These are phyloP conservation scores for Mythimna pallens DNA, from an alignment of 2,888 invertebrate species.

Conservation along the genomic window DNA sequence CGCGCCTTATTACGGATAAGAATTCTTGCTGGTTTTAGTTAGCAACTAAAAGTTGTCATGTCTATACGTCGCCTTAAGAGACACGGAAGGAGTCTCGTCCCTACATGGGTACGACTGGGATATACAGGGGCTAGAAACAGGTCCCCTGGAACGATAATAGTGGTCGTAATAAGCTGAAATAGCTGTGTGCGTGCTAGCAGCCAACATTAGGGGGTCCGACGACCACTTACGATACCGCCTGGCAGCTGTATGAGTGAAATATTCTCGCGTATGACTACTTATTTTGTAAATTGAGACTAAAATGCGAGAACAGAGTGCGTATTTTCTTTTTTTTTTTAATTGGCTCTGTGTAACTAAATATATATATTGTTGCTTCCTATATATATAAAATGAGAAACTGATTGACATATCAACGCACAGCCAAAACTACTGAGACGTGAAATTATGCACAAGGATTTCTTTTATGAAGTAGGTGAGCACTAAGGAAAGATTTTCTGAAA, in stretches of 20 bases:
- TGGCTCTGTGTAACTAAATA: too few relatives aligned
- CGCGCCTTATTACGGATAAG: slow-evolving; percentile 23
- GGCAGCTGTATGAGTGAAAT: slow-evolving; percentile 20
- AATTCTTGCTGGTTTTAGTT: slow-evolving; percentile 33
- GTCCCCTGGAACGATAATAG: slow-evolving; percentile 66
- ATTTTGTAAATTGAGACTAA: slow-evolving; percentile 7
- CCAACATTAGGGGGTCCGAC: slow-evolving; percentile 58
- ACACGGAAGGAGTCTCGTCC: slow-evolving; percentile 67
- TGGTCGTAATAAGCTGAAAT: slow-evolving; percentile 66
- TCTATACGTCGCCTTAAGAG: slow-evolving; percentile 58
- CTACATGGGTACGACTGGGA: slow-evolving; percentile 61
- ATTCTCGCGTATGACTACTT: slow-evolving; percentile 28
- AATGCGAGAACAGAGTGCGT: too few relatives aligned
- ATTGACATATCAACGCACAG: too few relatives aligned
- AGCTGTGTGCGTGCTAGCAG: slow-evolving; percentile 54
- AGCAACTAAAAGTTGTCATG: slow-evolving; percentile 46
- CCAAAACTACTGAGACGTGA: too few relatives aligned
- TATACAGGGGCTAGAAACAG: slow-evolving; percentile 57
- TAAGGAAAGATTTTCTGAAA: too few relatives aligned
- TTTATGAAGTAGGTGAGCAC: too few relatives aligned
- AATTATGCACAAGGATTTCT: too few relatives aligned
- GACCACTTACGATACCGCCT: slow-evolving; percentile 35
- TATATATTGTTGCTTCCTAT: too few relatives aligned
- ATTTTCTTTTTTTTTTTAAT: too few relatives aligned
- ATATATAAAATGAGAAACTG: too few relatives aligned